Percentiles rank a stretch among this genome's conserved stretches.
These are phyloP conservation scores for Neuroterus valhalla DNA, from an alignment of 1,140 invertebrate species.

Conservation along the genomic window DNA sequence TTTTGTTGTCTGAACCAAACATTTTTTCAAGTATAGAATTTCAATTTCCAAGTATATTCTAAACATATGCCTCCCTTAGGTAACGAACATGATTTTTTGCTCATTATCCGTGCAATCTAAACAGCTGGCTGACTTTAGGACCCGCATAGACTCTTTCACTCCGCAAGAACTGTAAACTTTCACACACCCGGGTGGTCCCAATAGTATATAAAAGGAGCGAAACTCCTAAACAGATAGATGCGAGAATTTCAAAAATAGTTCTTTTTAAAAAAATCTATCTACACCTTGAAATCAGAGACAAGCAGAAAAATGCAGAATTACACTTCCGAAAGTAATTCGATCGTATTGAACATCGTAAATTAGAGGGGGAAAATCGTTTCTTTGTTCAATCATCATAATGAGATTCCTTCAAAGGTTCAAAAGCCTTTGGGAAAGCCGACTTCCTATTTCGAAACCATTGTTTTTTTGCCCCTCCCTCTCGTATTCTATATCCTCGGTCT, in stretches of 20 bases:
- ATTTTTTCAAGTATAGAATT: background rate
- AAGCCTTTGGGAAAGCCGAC: background rate
- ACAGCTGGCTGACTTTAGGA: constrained; percentile 29
- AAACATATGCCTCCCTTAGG: background rate
- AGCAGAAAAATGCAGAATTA: background rate
- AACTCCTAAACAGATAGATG: background rate
- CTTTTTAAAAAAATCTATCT: background rate
- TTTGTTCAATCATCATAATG: background rate
- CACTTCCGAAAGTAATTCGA: background rate
- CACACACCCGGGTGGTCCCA: constrained; percentile 56
- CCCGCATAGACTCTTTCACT: constrained; percentile 23
- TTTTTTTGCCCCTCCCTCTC: constrained; percentile 10
- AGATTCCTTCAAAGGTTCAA: background rate
- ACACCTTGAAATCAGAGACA: background rate
- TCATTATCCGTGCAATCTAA: constrained; percentile 27
- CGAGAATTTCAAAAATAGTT: constrained; percentile 5
- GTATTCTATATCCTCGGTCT: background rate
- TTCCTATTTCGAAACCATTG: background rate
- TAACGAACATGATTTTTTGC: constrained; percentile 17
- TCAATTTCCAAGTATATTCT: constrained; percentile 1
- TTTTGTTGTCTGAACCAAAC: background rate
- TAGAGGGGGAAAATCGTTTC: background rate
- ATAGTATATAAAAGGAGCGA: background rate
- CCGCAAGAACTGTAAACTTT: constrained; percentile 47
- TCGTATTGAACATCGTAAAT: background rate